A percentile compares a stretch with the other conserved stretches of the same genome.
phyloP scores from a whole-genome alignment of 2,113 vertebrate species.

The Colius striatus region DNA sequence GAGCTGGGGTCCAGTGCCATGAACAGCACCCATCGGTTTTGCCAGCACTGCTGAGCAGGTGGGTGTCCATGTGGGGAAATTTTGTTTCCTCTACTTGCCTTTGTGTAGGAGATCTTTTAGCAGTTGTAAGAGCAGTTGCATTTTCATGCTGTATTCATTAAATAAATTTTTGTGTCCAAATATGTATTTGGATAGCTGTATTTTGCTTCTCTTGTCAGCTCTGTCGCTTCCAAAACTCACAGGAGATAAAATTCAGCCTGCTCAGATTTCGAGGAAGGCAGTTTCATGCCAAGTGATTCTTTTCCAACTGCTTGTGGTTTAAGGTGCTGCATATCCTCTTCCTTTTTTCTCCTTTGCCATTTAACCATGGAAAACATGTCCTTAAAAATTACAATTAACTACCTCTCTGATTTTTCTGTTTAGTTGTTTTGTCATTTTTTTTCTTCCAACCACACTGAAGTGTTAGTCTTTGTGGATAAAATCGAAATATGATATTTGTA shows the following conservation, averaged over 20 bases:
- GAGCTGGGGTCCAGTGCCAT: not conserved
- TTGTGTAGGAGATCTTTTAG: accelerated
- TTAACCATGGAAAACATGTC: not conserved
- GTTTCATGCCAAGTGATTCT: not conserved
- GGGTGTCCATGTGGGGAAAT: not conserved
- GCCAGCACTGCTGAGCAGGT: not conserved
- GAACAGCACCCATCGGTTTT: accelerated
- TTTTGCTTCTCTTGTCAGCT: not conserved
- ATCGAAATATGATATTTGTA: not conserved
- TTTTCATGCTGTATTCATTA: not conserved
- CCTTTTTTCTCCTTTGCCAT: not conserved
- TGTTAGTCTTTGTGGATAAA: not conserved
- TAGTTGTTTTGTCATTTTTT: not conserved
- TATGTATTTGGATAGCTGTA: not conserved
- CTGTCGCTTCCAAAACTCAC: not conserved
- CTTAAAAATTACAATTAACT: not conserved
- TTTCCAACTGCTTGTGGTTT: not conserved
- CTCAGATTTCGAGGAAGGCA: not conserved
- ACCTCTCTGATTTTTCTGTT: not conserved
- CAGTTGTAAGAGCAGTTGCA: not conserved
- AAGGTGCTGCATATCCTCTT: not conserved
- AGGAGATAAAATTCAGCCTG: not conserved
- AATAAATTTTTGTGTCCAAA: not conserved
- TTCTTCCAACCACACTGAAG: not conserved
- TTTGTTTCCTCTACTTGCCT: not conserved